phyloP scores from a whole-genome alignment of 1,140 invertebrate genomes.

The Zeugodacus cucurbitae region DNA sequence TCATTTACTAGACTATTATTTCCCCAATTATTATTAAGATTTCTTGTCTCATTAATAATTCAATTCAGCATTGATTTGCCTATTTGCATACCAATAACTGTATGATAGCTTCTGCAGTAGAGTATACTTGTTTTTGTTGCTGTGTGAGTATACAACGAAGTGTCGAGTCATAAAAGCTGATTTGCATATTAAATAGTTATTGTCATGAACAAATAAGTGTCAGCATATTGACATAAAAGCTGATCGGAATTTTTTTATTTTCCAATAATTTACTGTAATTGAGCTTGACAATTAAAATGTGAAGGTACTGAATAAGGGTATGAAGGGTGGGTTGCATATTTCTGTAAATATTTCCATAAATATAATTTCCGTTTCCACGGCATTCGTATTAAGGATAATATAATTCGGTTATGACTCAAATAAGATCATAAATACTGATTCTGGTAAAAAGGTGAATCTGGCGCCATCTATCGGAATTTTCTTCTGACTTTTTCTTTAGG shows the following conservation, averaged over 20 bases:
- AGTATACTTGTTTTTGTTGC: neutral
- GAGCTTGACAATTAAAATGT: neutral
- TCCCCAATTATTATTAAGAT: neutral
- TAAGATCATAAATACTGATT: too few species aligned
- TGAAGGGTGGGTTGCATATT: too few species aligned
- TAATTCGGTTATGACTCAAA: too few species aligned
- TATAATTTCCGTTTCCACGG: too few species aligned
- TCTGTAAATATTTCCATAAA: too few species aligned
- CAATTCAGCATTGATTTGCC: neutral
- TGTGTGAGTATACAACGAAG: neutral
- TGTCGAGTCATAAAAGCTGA: neutral
- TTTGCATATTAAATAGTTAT: constrained; percentile 9
- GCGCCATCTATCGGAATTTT: too few species aligned
- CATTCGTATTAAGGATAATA: too few species aligned
- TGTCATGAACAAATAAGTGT: neutral
- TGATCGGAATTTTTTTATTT: neutral
- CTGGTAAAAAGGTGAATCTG: too few species aligned
- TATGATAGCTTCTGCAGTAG: neutral
- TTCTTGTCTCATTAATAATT: neutral
- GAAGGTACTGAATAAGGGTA: neutral
- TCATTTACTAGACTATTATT: too few species aligned
- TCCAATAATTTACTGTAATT: neutral
- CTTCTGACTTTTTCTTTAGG: too few species aligned
- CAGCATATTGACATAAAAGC: neutral
- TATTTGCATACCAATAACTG: neutral